Evolutionary conservation across 2,888 invertebrate species (phyloP).

Genomic region (Phortica okadai): DNA sequence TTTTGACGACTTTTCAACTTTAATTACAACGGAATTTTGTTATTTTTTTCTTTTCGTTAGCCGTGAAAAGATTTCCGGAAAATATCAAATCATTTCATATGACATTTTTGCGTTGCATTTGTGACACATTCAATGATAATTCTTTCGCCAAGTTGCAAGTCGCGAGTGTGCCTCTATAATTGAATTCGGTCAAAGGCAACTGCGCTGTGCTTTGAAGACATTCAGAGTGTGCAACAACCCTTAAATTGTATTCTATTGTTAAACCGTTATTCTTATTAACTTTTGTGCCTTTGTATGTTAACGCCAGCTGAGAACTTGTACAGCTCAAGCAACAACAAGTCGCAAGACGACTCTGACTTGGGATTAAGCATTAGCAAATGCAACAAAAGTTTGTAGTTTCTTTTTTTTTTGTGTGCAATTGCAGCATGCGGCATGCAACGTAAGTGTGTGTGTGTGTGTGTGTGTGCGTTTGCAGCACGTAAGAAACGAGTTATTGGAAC

Average conservation of each 20-base stretch:
- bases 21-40: conserved; percentile 18
- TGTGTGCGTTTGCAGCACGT: conserved; percentile 52
- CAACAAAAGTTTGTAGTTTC: conserved; percentile 24
- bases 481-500: conserved; percentile 73
- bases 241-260: too few species aligned
- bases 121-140: background rate
- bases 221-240: too few species aligned
- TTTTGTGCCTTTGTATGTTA: conserved; percentile 5
- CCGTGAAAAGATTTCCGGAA: conserved; percentile 17
- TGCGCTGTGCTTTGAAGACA: too few species aligned
- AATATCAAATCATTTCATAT: conserved; percentile 7
- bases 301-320: conserved; percentile 14
- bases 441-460: conserved; percentile 20
- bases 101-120: conserved; percentile 20
- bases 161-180: background rate
- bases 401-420: conserved; percentile 31
- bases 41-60: background rate
- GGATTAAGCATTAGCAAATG: conserved; percentile 4
- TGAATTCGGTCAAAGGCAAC: too few species aligned
- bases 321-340: background rate
- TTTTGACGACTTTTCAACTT: conserved; percentile 32
- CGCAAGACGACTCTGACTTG: too few species aligned
- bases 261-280: background rate
- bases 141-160: background rate
- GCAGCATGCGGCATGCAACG: conserved; percentile 26